Conservation (phyloP, 2,113 vertebrate species). For the Tylochromis polylepis region DNA sequence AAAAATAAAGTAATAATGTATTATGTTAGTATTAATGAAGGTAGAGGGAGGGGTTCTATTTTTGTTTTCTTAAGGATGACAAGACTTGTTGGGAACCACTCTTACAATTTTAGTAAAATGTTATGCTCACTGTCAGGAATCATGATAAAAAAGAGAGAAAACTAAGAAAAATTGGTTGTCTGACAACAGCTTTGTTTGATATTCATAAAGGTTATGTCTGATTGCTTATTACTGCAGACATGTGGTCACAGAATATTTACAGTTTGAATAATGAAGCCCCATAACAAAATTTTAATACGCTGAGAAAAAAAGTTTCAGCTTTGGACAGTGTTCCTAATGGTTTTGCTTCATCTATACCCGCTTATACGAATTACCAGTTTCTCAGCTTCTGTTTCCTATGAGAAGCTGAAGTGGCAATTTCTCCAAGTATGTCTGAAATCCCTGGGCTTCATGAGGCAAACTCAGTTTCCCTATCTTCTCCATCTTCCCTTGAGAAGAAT, state of each 20-base stretch:
- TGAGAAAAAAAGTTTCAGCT: neutral
- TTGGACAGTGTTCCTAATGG: neutral
- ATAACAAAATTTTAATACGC: neutral
- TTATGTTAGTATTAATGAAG: neutral
- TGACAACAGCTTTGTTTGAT: neutral
- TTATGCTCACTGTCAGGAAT: neutral
- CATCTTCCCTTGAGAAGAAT: neutral
- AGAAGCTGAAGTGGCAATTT: neutral
- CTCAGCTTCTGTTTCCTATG: neutral
- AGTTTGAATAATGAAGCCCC: neutral
- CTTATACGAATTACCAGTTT: neutral
- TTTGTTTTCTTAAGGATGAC: neutral
- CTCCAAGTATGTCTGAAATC: constrained; percentile 8
- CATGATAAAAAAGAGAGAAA: neutral
- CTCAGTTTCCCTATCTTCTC: neutral
- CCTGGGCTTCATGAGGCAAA: neutral
- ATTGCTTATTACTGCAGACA: neutral
- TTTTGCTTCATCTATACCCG: neutral
- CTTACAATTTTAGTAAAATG: neutral
- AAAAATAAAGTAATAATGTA: neutral
- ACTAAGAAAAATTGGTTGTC: neutral
- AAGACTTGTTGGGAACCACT: neutral
- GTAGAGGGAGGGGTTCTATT: neutral
- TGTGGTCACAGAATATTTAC: neutral
- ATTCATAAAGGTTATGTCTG: neutral